These are phyloP conservation scores for Jacana jacana DNA, from an alignment of 2,113 vertebrate species.

Conservation along the genomic window DNA sequence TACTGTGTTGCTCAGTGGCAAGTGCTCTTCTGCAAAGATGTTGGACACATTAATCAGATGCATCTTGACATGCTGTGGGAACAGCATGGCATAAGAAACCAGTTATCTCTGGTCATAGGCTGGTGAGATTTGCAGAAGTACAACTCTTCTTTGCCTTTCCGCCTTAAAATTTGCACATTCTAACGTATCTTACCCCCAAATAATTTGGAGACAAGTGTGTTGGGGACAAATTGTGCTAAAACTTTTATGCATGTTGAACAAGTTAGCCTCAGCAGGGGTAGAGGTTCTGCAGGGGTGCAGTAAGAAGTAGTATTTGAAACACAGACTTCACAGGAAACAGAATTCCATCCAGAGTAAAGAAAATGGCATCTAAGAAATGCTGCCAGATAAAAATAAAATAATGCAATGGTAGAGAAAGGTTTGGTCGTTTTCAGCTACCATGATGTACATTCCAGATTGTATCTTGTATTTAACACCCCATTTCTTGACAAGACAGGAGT, in stretches of 20 bases:
- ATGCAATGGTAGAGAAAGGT: neutral
- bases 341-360: neutral
- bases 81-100: neutral
- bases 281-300: neutral
- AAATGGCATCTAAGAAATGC: neutral
- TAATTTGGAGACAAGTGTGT: neutral
- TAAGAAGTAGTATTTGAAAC: neutral
- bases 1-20: accelerated
- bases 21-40: neutral
- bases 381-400: neutral
- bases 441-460: neutral
- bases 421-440: accelerated
- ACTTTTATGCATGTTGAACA: neutral
- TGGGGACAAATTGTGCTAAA: neutral
- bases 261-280: neutral
- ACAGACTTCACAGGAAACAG: neutral
- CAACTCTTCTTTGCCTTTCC: neutral
- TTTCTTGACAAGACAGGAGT: neutral
- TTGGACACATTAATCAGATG: neutral
- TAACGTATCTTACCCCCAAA: neutral
- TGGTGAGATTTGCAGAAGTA: neutral
- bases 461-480: neutral
- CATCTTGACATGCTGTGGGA: neutral
- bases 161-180: neutral
- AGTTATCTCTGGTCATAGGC: neutral